These are phyloP conservation scores for Pseudois nayaur DNA, from an alignment of 2,113 vertebrate species.

Conservation along the genomic window DNA sequence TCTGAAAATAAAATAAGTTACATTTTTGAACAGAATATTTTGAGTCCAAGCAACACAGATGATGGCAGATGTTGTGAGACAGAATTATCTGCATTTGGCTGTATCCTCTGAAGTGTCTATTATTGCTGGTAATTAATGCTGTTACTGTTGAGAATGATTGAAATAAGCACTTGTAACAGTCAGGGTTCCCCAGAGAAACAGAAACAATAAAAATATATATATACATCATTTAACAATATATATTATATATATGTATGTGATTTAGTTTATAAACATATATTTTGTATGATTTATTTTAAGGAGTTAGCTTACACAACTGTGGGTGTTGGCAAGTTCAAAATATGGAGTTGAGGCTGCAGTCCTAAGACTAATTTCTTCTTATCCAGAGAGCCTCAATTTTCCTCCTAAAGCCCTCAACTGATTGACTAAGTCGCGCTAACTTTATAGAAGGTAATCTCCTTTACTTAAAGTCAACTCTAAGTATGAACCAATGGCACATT, in stretches of 20 bases:
- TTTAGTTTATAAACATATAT: not conserved
- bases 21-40: not conserved
- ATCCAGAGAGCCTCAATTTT: not conserved
- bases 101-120: not conserved
- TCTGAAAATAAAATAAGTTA: not conserved
- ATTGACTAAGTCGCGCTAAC: rapidly evolving
- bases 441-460: not conserved
- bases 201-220: not conserved
- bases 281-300: not conserved
- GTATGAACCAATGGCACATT: not conserved
- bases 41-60: not conserved
- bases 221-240: not conserved
- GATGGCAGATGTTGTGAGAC: not conserved
- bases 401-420: not conserved
- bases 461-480: not conserved
- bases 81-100: not conserved
- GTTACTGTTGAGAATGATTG: not conserved
- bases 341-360: not conserved
- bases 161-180: not conserved
- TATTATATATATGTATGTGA: not conserved
- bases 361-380: not conserved
- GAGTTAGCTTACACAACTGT: not conserved
- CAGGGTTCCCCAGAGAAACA: not conserved
- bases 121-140: not conserved
- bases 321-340: not conserved